Base-by-base conservation (phyloP, 2,113 vertebrate species). In the Pangasianodon hypophthalmus region DNA sequence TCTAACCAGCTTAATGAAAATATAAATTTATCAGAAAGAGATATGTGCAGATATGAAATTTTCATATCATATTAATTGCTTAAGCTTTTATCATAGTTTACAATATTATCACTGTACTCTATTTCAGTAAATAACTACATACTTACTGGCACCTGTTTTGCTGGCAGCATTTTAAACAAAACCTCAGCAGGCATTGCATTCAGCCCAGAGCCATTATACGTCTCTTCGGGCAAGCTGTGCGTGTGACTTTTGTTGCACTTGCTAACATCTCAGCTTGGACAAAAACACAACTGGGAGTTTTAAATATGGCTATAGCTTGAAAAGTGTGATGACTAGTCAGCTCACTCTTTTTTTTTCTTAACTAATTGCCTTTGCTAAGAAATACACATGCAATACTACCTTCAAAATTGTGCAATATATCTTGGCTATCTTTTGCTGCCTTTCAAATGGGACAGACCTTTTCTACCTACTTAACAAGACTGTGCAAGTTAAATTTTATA, bases 1-100 rank as follows among this genome's bases (percentile, higher is more conserved):
- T 16, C 52, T 89, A 87, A 79, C 44, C 60, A 79, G 48, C 81
- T 67, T 87, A 64, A 56, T 82, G 62, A 88, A 88, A 56, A 69
- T 88, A 56, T 73, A 73, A 60, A 29, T 73, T 88, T 41, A 54
- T 83, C 87, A 71, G 50, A 88, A 82, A 41, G 46, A 44, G 21
- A 41, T 84, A 84, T 84, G 21, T 84, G 82, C 37, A 84, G 58
- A 84, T 84, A 84, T 84, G 37, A 84, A 84, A 14, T 16, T 13
- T 44, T 62, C 48, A 54, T 62, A 46, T 62, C 10, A 62, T 2
- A 26, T 84, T 58, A 60, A 18, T 84, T 84, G 82, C 82, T 84
- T 84, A 84, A 84, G 37, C 82, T 62, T 62, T 84, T 84, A 84
- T 62, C 24, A 16, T 58, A 5, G 56, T 44, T 46, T 84, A 84